Conservation (phyloP, 2,888 invertebrate species). For the Chalcis sispes region DNA sequence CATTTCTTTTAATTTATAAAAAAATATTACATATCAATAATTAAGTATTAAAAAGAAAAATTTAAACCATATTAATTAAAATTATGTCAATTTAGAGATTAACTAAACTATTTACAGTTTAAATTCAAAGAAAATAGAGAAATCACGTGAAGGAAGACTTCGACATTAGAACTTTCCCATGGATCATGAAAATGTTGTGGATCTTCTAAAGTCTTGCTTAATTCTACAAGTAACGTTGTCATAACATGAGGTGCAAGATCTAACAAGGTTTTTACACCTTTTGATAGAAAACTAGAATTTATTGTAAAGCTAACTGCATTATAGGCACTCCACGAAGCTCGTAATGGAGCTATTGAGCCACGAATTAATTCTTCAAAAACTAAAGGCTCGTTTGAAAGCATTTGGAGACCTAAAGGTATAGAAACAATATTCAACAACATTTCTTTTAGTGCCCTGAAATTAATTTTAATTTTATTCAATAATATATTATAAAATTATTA, state of each 20-base stretch:
- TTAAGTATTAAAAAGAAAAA: too few species aligned
- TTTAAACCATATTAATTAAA: background rate
- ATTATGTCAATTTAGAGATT: background rate
- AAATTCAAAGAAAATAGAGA: conserved; percentile 70
- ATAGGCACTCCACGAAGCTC: conserved; percentile 69
- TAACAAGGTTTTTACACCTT: conserved; percentile 65
- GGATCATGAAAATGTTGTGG: conserved; percentile 69
- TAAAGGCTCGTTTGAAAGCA: conserved; percentile 64
- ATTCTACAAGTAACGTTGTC: conserved; percentile 68
- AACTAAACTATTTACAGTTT: conserved; percentile 64
- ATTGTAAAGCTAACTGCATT: conserved; percentile 70
- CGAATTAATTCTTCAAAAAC: conserved; percentile 72
- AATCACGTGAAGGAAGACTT: conserved; percentile 69
- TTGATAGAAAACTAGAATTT: conserved; percentile 66
- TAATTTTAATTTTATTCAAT: background rate
- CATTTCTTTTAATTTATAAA: background rate
- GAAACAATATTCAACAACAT: conserved; percentile 69
- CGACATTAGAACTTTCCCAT: conserved; percentile 65
- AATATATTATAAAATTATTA: too few species aligned
- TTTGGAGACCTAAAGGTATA: conserved; percentile 68
- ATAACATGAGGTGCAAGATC: conserved; percentile 70
- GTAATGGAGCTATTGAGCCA: conserved; percentile 69
- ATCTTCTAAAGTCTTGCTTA: conserved; percentile 67
- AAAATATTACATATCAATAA: too few species aligned
- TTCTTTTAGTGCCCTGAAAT: conserved; percentile 66